Base-by-base conservation (phyloP, 2,888 invertebrate genomes). In the Acanthosepion pharaonis region DNA sequence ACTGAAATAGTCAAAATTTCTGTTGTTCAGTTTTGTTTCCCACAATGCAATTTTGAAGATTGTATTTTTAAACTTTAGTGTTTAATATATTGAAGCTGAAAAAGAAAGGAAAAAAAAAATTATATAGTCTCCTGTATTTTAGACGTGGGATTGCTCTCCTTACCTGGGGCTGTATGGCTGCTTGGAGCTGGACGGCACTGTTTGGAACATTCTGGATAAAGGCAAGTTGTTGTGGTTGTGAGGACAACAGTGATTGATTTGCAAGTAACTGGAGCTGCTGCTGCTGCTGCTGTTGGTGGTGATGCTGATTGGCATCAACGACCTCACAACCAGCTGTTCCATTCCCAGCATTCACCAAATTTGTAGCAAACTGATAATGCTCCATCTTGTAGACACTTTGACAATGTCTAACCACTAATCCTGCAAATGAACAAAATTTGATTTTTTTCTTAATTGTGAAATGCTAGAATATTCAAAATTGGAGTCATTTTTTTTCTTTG, bases 141-240 rank as follows among this genome's bases (percentile, higher is more conserved):
- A 28, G 20, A 59, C 3, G 5, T 59, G 20, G 23, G 2, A 78
- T n/a, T 33, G n/a, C 15, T 78, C 33, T 78, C 51, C 93, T 93
- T 23, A 93, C 93, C 49, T 93, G 93, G n/a, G 93, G 93, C 33
- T 93, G 93, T 28, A 93, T 51, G 28, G 93, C 93, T 93, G 49
- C 28, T 93, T 93, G 93, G 53, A 93, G 93, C 51, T 93, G 93
- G 93, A 93, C 93, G 93, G 93, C 93, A 93, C 33, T 53, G 33
- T 53, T 93, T 53, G 93, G 93, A 51, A 93, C 93, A 93, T 93
- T 93, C 48, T 93, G 93, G n/a, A 93, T 53, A 93, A 93, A 93
- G 53, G 93, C 53, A 53, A 93, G 93, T 53, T 93, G 93, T 93
- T 93, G 93, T n/a, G 93, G 93, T 93, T 93, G 93, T 33, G 93